A percentile compares a stretch with the other conserved stretches of the same genome.
These are phyloP conservation scores for Perognathus longimembris DNA, from an alignment of 2,113 vertebrate genomes.

Conservation along the genomic window DNA sequence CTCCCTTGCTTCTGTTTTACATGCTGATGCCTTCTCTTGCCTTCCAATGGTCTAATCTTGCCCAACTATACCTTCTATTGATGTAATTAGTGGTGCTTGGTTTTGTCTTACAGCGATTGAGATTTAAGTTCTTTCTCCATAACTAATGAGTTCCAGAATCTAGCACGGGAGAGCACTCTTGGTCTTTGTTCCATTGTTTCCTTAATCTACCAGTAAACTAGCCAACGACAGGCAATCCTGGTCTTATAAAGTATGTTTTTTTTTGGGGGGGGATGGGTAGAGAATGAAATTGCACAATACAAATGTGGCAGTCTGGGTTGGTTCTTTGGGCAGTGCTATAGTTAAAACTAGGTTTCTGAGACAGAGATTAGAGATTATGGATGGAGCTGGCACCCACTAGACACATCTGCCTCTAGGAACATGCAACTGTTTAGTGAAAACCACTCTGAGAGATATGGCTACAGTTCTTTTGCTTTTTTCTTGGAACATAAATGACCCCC, in stretches of 20 bases:
- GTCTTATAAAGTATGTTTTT: neutral
- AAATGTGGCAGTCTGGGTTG: neutral
- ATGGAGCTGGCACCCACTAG: neutral
- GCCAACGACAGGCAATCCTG: neutral
- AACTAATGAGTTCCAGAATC: neutral
- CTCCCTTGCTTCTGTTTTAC: neutral
- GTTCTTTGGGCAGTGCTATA: neutral
- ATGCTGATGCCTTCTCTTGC: neutral
- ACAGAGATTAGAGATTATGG: neutral
- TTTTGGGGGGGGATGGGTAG: neutral
- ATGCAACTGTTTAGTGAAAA: neutral
- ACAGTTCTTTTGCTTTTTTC: neutral
- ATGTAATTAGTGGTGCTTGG: neutral
- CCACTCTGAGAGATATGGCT: neutral
- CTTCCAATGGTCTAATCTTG: neutral
- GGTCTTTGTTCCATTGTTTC: neutral
- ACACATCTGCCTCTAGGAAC: neutral
- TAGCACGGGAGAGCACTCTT: neutral
- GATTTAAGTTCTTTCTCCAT: neutral
- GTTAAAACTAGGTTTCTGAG: neutral
- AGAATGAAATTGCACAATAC: neutral
- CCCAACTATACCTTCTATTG: neutral
- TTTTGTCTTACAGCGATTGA: neutral
- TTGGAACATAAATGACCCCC: neutral
- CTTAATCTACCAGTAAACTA: neutral